Percentiles rank a stretch among this genome's conserved stretches.
Evolutionary conservation across 2,888 invertebrate genomes (phyloP).

Genomic region (Tillus elongatus): DNA sequence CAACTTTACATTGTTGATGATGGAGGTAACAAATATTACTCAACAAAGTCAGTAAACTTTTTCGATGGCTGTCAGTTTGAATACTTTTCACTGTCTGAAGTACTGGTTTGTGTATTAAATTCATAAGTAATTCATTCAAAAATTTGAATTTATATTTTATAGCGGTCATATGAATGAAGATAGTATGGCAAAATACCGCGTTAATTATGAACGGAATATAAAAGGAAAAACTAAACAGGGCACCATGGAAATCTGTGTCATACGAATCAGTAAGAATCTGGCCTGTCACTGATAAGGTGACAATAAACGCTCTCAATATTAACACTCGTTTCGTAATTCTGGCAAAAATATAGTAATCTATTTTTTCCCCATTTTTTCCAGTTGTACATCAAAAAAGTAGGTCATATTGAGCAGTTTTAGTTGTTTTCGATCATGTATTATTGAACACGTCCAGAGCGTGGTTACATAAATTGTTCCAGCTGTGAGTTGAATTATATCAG

Average conservation of each 20-base stretch:
- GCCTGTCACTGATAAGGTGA: neutral
- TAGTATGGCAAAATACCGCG: neutral
- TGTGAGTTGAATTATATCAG: neutral
- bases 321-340: neutral
- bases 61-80: neutral
- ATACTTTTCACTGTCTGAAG: neutral
- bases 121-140: neutral
- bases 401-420: neutral
- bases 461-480: neutral
- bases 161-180: neutral
- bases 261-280: neutral
- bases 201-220: neutral
- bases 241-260: neutral
- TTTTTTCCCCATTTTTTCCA: neutral
- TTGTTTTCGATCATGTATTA: neutral
- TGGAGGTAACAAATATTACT: conserved; percentile 22
- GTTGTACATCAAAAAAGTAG: neutral
- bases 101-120: neutral
- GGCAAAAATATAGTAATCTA: neutral
- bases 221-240: too few relatives aligned
- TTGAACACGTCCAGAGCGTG: neutral
- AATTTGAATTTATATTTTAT: neutral
- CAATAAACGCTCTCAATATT: neutral
- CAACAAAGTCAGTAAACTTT: neutral
- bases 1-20: conserved; percentile 25